Conservation (phyloP, 2,888 invertebrate genomes). For the Hetaerina titia region DNA sequence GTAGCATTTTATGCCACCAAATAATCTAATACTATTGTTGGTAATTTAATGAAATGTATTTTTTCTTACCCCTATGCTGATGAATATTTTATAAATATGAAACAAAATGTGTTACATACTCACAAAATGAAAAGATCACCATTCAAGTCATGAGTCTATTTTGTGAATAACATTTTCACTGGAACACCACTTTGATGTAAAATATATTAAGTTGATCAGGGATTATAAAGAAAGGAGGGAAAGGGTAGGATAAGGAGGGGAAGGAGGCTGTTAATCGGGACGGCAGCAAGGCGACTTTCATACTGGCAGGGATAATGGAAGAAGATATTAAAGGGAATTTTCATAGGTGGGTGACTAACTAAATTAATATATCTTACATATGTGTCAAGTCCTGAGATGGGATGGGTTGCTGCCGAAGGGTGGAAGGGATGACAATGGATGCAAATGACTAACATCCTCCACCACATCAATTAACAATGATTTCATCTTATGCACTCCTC, state of each 20-base stretch:
- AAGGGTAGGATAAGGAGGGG: neutral
- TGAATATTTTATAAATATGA: slow-evolving; percentile 63
- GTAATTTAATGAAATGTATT: slow-evolving; percentile 64
- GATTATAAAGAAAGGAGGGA: slow-evolving; percentile 5
- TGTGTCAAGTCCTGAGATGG: slow-evolving; percentile 67
- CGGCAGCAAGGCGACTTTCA: slow-evolving; percentile 58
- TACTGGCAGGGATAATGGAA: slow-evolving; percentile 25
- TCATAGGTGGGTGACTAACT: slow-evolving; percentile 40
- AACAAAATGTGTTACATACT: slow-evolving; percentile 60
- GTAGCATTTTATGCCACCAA: slow-evolving; percentile 61
- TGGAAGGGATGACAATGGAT: slow-evolving; percentile 42
- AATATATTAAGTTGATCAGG: slow-evolving; percentile 47
- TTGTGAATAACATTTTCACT: slow-evolving; percentile 57
- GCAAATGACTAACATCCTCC: slow-evolving; percentile 58
- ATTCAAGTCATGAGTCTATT: slow-evolving; percentile 55
- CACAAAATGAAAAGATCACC: slow-evolving; percentile 57
- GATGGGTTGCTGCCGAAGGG: slow-evolving; percentile 64
- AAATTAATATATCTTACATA: slow-evolving; percentile 57
- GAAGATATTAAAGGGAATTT: neutral
- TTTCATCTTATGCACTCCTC: slow-evolving; percentile 52
- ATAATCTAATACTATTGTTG: slow-evolving; percentile 67
- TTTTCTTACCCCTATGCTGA: slow-evolving; percentile 58
- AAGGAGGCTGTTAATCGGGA: slow-evolving; percentile 52
- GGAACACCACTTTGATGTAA: slow-evolving; percentile 60
- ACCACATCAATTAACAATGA: slow-evolving; percentile 64